A percentile compares a stretch with the other conserved stretches of the same genome.
Evolutionary conservation across 2,797 vertebrate species (phyloP).

Genomic region (Bufotes viridis): DNA sequence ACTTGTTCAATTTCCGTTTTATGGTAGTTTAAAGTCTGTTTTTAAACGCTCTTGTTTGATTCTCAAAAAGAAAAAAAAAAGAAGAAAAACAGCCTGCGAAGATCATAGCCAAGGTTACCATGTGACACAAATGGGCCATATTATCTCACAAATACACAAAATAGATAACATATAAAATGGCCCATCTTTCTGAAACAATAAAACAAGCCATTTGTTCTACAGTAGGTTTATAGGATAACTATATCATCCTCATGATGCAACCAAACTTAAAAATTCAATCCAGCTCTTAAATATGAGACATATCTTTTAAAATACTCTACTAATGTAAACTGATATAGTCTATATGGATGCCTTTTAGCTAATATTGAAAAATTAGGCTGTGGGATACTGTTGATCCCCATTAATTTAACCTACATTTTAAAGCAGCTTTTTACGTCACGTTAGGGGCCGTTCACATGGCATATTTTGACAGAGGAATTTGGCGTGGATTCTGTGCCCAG

Average conservation of each 20-base stretch:
- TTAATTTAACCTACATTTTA: not conserved
- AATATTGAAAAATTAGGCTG: not conserved
- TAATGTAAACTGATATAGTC: not conserved
- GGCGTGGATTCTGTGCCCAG: too few relatives aligned
- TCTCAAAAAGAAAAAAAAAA: constrained; percentile 44
- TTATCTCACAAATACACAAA: constrained; percentile 31
- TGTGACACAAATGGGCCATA: constrained; percentile 45
- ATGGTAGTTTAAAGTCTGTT: constrained; percentile 59
- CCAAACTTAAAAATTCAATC: constrained; percentile 3
- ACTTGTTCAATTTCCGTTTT: constrained; percentile 58
- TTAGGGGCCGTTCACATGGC: too few relatives aligned
- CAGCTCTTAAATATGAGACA: not conserved
- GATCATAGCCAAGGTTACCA: constrained; percentile 43
- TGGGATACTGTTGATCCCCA: not conserved
- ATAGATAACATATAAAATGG: constrained; percentile 16
- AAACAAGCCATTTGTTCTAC: constrained; percentile 22
- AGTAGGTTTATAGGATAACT: constrained; percentile 31
- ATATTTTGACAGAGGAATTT: too few relatives aligned
- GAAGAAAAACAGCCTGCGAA: constrained; percentile 23
- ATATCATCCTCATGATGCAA: constrained; percentile 13
- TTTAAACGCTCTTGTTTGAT: constrained; percentile 56
- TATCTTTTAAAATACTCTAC: not conserved
- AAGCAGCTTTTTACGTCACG: not conserved
- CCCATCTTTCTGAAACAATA: constrained; percentile 27
- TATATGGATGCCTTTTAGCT: not conserved